Evolutionary conservation across 1,140 invertebrate genomes (phyloP).

Genomic region (Heterodera carotae): DNA sequence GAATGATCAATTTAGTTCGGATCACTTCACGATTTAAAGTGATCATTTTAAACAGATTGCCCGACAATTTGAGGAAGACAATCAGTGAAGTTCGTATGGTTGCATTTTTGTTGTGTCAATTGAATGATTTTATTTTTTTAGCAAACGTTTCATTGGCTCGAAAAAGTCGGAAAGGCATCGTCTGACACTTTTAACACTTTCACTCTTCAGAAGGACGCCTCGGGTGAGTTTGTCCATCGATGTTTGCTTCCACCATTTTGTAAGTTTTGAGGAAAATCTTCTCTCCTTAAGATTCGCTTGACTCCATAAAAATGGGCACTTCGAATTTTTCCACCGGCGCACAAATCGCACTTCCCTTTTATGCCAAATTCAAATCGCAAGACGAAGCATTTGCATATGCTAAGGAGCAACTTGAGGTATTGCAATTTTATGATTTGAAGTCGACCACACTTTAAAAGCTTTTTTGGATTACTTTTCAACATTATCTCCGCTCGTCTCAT

Average conservation of each 20-base stretch:
- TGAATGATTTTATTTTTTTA: background rate
- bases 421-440: too few relatives aligned
- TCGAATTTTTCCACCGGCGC: constrained; percentile 22
- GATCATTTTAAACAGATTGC: constrained; percentile 16
- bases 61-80: constrained; percentile 8
- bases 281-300: constrained; percentile 8
- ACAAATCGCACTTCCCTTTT: constrained; percentile 41
- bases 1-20: too few relatives aligned
- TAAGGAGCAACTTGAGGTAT: constrained; percentile 33
- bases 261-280: background rate
- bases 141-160: constrained; percentile 33
- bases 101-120: background rate
- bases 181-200: constrained; percentile 22
- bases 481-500: too few relatives aligned
- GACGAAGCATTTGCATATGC: constrained; percentile 38
- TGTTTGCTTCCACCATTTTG: background rate
- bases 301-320: constrained; percentile 22
- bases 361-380: constrained; percentile 27
- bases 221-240: background rate
- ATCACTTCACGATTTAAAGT: too few relatives aligned
- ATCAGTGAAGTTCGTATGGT: background rate
- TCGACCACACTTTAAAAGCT: too few relatives aligned
- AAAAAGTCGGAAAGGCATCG: background rate
- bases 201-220: constrained; percentile 7
- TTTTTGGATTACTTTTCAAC: too few relatives aligned